Conservation (phyloP, 2,888 invertebrate genomes). For the Himalopsyche japonica region DNA sequence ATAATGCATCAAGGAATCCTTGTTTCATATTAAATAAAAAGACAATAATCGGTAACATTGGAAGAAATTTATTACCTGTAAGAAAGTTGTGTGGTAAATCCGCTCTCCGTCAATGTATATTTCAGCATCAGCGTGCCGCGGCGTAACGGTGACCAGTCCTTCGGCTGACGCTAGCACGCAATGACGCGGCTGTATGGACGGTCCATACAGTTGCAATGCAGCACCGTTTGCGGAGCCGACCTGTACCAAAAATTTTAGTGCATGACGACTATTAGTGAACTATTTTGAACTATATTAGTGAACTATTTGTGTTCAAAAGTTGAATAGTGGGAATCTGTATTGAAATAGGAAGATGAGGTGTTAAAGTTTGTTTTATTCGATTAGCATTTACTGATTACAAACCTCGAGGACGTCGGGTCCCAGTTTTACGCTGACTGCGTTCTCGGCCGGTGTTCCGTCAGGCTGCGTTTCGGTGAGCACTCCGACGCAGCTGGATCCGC, state of each 20-base stretch:
- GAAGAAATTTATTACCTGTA: constrained; percentile 63
- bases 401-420: constrained; percentile 70
- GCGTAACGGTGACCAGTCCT: constrained; percentile 91
- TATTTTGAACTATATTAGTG: no score
- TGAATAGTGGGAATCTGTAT: no score
- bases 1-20: no score
- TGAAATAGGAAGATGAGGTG: background rate
- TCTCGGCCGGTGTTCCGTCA: constrained; percentile 67
- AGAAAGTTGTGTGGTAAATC: constrained; percentile 88
- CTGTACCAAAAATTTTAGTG: constrained; percentile 46
- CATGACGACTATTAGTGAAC: background rate
- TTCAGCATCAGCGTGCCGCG: constrained; percentile 89
- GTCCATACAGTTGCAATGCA: constrained; percentile 80
- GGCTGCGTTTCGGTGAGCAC: constrained; percentile 81
- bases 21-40: no score
- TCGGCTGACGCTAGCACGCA: constrained; percentile 93
- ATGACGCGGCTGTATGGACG: constrained; percentile 91
- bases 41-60: no score
- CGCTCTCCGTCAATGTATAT: constrained; percentile 93
- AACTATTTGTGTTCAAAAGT: no score
- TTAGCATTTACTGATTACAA: constrained; percentile 31
- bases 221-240: constrained; percentile 79
- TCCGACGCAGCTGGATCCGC: constrained; percentile 56
- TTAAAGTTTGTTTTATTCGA: background rate
- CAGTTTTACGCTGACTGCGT: constrained; percentile 66